phyloP scores from a whole-genome alignment of 2,888 invertebrate genomes.

The Reticulitermes lucifugus region DNA sequence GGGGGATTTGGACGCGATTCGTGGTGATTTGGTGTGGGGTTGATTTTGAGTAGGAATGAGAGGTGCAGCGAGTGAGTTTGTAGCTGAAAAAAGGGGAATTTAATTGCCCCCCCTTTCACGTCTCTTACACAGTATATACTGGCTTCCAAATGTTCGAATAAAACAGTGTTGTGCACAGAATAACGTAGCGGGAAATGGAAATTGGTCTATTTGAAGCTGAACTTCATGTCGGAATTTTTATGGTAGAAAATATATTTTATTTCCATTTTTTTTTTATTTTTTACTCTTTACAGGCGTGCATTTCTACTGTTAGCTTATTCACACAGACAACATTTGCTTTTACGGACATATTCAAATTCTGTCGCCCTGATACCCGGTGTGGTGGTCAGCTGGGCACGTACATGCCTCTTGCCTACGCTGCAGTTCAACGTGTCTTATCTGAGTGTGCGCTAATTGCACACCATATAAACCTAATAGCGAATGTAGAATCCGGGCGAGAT shows the following conservation, averaged over 20 bases:
- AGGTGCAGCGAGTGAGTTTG: conserved; percentile 4
- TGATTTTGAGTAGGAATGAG: not conserved
- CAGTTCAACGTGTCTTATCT: conserved; percentile 24
- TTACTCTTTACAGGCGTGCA: not conserved
- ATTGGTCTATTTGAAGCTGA: conserved; percentile 20
- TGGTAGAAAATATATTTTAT: not conserved
- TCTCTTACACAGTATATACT: not conserved
- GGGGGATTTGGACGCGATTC: not conserved
- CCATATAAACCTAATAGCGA: not conserved
- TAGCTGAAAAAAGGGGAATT: conserved; percentile 25
- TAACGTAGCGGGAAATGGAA: conserved; percentile 28
- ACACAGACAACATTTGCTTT: not conserved
- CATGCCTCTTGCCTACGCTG: not conserved
- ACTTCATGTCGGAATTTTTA: conserved; percentile 15
- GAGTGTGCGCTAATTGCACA: not conserved
- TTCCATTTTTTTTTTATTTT: not conserved
- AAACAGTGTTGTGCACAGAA: conserved; percentile 6
- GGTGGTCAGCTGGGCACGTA: not conserved
- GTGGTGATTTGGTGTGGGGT: conserved; percentile 1
- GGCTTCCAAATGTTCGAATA: not conserved
- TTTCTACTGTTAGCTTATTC: conserved; percentile 1
- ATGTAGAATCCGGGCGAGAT: not conserved
- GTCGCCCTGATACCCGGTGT: conserved; percentile 5
- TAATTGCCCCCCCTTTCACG: not conserved
- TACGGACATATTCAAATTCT: conserved; percentile 6